phyloP scores from a whole-genome alignment of 1,140 invertebrate genomes.

The Orchestia grillus region DNA sequence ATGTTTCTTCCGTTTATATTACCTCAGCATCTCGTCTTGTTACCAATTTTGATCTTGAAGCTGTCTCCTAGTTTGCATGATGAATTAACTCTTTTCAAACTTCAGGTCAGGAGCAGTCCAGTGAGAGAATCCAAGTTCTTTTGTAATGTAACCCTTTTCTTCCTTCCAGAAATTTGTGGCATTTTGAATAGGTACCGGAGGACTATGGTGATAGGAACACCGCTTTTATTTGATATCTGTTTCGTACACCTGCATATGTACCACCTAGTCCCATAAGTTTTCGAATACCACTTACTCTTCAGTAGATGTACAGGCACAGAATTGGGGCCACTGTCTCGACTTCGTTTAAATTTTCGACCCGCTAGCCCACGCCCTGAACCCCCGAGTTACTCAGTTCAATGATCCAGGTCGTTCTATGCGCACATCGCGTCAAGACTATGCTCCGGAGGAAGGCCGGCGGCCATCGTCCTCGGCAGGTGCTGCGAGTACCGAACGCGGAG shows the following conservation, averaged over 20 bases:
- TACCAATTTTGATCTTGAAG: background rate
- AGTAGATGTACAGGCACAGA: background rate
- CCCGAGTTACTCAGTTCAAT: background rate
- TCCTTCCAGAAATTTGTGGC: background rate
- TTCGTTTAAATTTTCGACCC: background rate
- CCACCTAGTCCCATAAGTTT: background rate
- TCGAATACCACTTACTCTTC: background rate
- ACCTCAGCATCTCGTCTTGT: background rate
- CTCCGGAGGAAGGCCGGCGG: background rate
- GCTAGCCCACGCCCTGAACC: background rate
- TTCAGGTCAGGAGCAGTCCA: background rate
- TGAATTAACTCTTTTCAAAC: background rate
- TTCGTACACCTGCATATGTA: background rate
- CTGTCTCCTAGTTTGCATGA: background rate
- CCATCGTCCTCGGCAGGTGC: slow-evolving; percentile 20
- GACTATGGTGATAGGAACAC: background rate
- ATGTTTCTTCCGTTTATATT: background rate
- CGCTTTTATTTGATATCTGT: background rate
- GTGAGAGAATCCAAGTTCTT: background rate
- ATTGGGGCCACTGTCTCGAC: background rate
- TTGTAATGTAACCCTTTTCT: background rate
- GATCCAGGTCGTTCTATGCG: slow-evolving; percentile 42
- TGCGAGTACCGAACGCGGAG: slow-evolving; percentile 7
- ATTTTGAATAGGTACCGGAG: background rate
- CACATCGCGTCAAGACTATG: background rate